These are phyloP conservation scores for Maniola jurtina DNA, from an alignment of 1,140 invertebrate species.

Conservation along the genomic window DNA sequence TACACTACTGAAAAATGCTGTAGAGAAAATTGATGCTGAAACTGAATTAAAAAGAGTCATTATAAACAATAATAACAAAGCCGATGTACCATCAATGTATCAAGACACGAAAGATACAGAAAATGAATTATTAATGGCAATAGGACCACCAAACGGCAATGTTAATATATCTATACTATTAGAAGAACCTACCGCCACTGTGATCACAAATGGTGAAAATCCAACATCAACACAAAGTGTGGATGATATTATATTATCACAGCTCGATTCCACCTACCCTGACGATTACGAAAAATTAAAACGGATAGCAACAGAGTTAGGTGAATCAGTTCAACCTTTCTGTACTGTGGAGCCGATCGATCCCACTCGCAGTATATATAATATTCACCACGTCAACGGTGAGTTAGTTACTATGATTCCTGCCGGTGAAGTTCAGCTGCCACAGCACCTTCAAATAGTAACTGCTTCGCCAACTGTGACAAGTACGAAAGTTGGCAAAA, in stretches of 20 bases:
- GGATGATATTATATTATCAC: conserved; percentile 85
- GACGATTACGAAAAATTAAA: conserved; percentile 88
- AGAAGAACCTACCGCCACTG: conserved; percentile 63
- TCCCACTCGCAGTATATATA: conserved; percentile 76
- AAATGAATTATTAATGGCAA: conserved; percentile 68
- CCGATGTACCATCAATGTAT: conserved; percentile 75
- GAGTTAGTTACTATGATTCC: conserved; percentile 76
- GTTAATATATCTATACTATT: conserved; percentile 76
- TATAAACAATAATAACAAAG: conserved; percentile 74
- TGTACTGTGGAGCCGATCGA: conserved; percentile 82
- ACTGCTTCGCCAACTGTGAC: conserved; percentile 74
- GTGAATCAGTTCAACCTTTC: conserved; percentile 84
- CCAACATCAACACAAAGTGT: conserved; percentile 83
- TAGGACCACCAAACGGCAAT: conserved; percentile 65
- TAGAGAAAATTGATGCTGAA: conserved; percentile 58
- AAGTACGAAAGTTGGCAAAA: conserved; percentile 77
- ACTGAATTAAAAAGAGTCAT: conserved; percentile 66
- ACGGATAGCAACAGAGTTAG: conserved; percentile 86
- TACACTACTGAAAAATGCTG: conserved; percentile 67
- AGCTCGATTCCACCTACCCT: conserved; percentile 83
- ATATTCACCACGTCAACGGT: conserved; percentile 74
- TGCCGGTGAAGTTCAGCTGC: conserved; percentile 67
- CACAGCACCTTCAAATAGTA: conserved; percentile 76
- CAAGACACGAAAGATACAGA: conserved; percentile 61
- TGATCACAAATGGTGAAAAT: conserved; percentile 76